Evolutionary conservation across 2,797 vertebrate species (phyloP).

Genomic region (Spheniscus humboldti): DNA sequence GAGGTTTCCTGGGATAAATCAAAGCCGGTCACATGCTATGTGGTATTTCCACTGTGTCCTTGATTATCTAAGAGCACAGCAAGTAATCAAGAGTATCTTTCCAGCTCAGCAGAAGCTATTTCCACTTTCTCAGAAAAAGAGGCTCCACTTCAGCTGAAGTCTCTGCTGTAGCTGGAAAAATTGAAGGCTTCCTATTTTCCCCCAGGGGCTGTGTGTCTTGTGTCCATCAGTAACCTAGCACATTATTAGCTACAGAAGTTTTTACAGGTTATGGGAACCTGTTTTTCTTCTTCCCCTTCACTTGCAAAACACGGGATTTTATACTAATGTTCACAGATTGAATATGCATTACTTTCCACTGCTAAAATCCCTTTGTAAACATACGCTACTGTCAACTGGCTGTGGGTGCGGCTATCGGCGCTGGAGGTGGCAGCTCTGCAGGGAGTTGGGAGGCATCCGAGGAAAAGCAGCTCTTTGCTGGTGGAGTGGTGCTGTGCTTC

Average conservation of each 20-base stretch:
- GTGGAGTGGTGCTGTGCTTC: neutral
- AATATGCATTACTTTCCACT: neutral
- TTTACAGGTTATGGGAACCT: neutral
- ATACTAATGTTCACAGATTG: neutral
- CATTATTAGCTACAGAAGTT: conserved; percentile 14
- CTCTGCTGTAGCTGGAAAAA: conserved; percentile 17
- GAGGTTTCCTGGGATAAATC: conserved; percentile 61
- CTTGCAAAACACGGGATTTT: neutral
- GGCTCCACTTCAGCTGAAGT: conserved; percentile 14
- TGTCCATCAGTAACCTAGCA: conserved; percentile 20
- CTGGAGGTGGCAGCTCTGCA: neutral
- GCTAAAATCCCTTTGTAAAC: neutral
- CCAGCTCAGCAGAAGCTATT: conserved; percentile 49
- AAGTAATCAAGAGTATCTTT: conserved; percentile 56
- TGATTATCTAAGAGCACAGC: conserved; percentile 56
- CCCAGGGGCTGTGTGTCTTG: neutral
- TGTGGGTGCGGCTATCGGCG: accelerated
- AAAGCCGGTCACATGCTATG: conserved; percentile 26
- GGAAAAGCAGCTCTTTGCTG: neutral
- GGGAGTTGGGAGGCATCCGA: neutral
- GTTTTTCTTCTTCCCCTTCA: neutral
- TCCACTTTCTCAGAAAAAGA: conserved; percentile 28
- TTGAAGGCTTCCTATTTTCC: conserved; percentile 23
- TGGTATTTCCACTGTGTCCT: conserved; percentile 51
- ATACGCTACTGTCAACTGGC: accelerated